A percentile compares a stretch with the other conserved stretches of the same genome.
Evolutionary conservation across 2,888 invertebrate species (phyloP).

Genomic region (Malacosoma neustria): DNA sequence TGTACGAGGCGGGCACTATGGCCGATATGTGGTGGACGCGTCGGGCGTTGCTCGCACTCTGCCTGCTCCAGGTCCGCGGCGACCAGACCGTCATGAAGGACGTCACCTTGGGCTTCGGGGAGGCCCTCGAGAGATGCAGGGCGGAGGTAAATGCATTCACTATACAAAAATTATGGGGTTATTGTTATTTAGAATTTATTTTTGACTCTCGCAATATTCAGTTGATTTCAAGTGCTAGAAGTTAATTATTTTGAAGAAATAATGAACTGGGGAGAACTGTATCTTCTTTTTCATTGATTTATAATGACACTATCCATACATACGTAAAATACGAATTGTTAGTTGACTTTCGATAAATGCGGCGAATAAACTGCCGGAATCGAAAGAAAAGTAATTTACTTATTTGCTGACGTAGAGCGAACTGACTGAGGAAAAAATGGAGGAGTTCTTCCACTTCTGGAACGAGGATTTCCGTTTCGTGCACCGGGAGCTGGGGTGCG

Average conservation of each 20-base stretch:
- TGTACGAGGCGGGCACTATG: not conserved
- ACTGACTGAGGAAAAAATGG: slow-evolving; percentile 57
- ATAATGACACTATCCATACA: too few species aligned
- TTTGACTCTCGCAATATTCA: too few species aligned
- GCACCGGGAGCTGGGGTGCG: slow-evolving; percentile 62
- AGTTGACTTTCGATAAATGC: too few species aligned
- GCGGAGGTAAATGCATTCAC: slow-evolving; percentile 54
- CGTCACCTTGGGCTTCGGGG: slow-evolving; percentile 61
- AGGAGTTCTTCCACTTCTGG: slow-evolving; percentile 68
- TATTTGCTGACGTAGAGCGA: too few species aligned
- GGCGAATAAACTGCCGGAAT: too few species aligned
- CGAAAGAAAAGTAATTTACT: too few species aligned
- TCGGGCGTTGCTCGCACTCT: slow-evolving; percentile 4
- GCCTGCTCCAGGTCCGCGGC: slow-evolving; percentile 13
- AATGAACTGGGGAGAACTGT: too few species aligned
- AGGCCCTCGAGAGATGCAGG: slow-evolving; percentile 54
- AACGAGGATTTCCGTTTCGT: slow-evolving; percentile 60
- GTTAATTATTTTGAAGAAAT: not conserved
- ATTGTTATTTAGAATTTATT: too few species aligned
- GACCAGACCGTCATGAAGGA: slow-evolving; percentile 52
- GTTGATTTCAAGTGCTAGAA: not conserved
- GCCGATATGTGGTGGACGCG: not conserved
- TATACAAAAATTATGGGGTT: too few species aligned
- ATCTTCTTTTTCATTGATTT: too few species aligned
- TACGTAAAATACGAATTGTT: too few species aligned